phyloP scores from a whole-genome alignment of 2,797 vertebrate genomes.

The Acipenser ruthenus region DNA sequence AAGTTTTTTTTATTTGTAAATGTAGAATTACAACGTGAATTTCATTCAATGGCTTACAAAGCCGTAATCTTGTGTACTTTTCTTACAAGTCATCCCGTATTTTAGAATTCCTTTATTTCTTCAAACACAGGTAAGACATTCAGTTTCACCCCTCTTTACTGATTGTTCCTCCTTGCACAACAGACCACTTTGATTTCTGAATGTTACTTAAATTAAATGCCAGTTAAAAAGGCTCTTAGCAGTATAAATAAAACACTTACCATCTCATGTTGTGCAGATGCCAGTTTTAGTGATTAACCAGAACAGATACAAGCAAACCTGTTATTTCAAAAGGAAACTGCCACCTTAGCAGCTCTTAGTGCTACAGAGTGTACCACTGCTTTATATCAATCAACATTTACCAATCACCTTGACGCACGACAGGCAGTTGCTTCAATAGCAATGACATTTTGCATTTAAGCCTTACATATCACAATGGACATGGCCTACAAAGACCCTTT shows the following conservation, averaged over 20 bases:
- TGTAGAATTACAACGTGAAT: constrained; percentile 37
- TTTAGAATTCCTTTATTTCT: constrained; percentile 11
- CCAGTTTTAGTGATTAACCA: too few relatives aligned
- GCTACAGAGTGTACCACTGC: too few relatives aligned
- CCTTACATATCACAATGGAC: too few relatives aligned
- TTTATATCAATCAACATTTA: too few relatives aligned
- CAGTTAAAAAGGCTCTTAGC: constrained; percentile 15
- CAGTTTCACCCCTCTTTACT: constrained; percentile 29
- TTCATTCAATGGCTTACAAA: constrained; percentile 43
- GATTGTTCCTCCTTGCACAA: constrained; percentile 49
- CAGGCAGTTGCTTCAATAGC: too few relatives aligned
- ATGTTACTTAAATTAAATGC: constrained; percentile 21
- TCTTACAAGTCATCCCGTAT: constrained; percentile 17
- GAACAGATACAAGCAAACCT: too few relatives aligned
- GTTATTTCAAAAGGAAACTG: too few relatives aligned
- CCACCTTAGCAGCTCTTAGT: too few relatives aligned
- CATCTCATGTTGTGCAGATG: background rate
- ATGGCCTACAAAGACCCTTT: too few relatives aligned
- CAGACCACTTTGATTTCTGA: constrained; percentile 20
- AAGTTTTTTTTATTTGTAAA: constrained; percentile 47
- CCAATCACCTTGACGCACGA: too few relatives aligned
- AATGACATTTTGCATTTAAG: too few relatives aligned
- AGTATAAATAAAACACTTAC: background rate
- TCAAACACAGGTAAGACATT: constrained; percentile 6
- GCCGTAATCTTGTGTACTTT: constrained; percentile 19